These are phyloP conservation scores for Sesia bembeciformis DNA, from an alignment of 2,888 invertebrate species.

Conservation along the genomic window DNA sequence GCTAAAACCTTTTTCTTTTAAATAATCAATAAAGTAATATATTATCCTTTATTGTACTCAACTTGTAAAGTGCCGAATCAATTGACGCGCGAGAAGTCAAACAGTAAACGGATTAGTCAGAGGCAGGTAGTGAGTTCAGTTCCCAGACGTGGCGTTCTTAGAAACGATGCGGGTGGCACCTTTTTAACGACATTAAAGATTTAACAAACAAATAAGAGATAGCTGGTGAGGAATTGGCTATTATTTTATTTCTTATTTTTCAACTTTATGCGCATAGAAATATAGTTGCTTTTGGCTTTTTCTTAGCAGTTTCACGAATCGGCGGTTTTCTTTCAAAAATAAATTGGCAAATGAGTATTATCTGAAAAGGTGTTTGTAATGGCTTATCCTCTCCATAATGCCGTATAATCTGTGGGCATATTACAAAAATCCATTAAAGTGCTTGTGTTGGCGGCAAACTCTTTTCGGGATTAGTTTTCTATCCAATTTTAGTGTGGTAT, in stretches of 20 bases:
- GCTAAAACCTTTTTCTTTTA: no score
- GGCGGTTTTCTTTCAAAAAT: neutral
- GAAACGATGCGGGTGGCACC: constrained; percentile 2
- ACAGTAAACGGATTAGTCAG: constrained; percentile 8
- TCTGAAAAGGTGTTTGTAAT: neutral
- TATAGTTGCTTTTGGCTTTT: neutral
- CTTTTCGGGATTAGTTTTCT: no score
- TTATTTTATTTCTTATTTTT: neutral
- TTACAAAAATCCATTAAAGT: neutral
- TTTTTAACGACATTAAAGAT: constrained; percentile 4
- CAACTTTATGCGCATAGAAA: neutral
- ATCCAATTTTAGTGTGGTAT: neutral
- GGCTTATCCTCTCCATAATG: neutral
- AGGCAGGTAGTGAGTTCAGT: neutral
- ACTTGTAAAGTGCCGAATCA: no score
- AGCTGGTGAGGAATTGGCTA: neutral
- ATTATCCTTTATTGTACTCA: no score
- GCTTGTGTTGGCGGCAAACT: neutral
- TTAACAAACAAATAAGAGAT: constrained; percentile 1
- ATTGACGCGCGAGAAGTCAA: neutral
- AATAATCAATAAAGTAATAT: no score
- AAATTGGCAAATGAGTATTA: neutral
- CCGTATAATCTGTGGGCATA: neutral
- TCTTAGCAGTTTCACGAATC: neutral
- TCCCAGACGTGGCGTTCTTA: neutral